A percentile compares a stretch with the other conserved stretches of the same genome.
Conservation (phyloP, 1,140 invertebrate genomes). For the Ylistrum balloti region DNA sequence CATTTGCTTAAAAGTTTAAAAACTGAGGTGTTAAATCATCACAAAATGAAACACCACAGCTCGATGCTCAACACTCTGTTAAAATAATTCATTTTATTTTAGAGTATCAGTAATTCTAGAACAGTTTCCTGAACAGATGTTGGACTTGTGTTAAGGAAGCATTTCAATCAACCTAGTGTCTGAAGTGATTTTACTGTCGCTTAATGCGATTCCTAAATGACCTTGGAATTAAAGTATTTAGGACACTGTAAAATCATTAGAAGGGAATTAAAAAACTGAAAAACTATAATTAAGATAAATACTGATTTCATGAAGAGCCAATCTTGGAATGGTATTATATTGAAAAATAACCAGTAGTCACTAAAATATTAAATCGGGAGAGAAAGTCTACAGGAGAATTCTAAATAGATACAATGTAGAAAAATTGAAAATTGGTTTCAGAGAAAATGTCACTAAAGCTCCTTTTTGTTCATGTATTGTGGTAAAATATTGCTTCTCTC, state of each 20-base stretch:
- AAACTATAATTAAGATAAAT: too few species aligned
- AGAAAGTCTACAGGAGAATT: too few species aligned
- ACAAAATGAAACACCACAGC: not conserved
- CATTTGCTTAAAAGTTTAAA: not conserved
- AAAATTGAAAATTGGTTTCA: too few species aligned
- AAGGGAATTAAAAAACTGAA: not conserved
- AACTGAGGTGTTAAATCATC: not conserved
- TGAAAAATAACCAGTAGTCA: too few species aligned
- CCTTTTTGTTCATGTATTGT: too few species aligned
- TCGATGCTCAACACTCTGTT: constrained; percentile 22
- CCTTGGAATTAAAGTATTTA: constrained; percentile 25
- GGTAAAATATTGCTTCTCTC: too few species aligned
- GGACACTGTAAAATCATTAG: not conserved
- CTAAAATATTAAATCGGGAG: too few species aligned
- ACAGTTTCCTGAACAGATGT: not conserved
- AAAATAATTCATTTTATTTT: constrained; percentile 18
- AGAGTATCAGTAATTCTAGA: not conserved
- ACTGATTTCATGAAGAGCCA: too few species aligned
- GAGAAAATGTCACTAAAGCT: too few species aligned
- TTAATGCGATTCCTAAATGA: not conserved
- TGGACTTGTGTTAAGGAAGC: not conserved
- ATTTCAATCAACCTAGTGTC: not conserved
- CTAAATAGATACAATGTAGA: too few species aligned
- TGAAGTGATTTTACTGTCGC: not conserved
- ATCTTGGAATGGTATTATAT: too few species aligned